A percentile compares a stretch with the other conserved stretches of the same genome.
Conservation (phyloP, 2,888 invertebrate species). For the Xanthia togata region DNA sequence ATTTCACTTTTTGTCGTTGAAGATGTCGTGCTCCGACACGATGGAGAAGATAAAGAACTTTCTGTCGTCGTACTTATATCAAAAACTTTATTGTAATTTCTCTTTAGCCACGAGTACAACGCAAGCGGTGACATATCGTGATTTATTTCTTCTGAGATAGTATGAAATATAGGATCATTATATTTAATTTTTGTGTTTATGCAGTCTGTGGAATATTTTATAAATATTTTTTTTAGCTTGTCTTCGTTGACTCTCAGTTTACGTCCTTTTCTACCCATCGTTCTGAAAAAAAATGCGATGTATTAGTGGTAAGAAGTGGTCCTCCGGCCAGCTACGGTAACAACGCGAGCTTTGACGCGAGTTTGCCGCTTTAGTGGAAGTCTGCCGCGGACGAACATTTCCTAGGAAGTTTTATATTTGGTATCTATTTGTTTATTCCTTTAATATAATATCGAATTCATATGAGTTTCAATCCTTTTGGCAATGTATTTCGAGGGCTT, state of each 20-base stretch:
- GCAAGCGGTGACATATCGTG: slow-evolving; percentile 36
- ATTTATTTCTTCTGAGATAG: slow-evolving; percentile 39
- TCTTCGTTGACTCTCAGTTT: slow-evolving; percentile 39
- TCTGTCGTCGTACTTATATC: slow-evolving; percentile 27
- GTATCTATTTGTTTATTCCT: slow-evolving; percentile 50
- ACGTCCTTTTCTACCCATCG: slow-evolving; percentile 42
- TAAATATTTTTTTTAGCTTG: slow-evolving; percentile 38
- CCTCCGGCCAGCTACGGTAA: slow-evolving; percentile 46
- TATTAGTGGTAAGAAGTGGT: slow-evolving; percentile 46
- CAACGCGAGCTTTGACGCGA: slow-evolving; percentile 47
- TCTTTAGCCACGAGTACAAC: slow-evolving; percentile 35
- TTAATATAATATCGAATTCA: slow-evolving; percentile 50
- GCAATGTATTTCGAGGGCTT: slow-evolving; percentile 45
- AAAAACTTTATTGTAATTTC: slow-evolving; percentile 38
- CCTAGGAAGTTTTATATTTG: slow-evolving; percentile 46
- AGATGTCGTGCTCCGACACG: slow-evolving; percentile 39
- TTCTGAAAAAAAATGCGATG: slow-evolving; percentile 45
- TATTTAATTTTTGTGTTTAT: slow-evolving; percentile 44
- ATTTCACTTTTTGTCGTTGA: slow-evolving; percentile 40
- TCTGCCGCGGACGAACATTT: slow-evolving; percentile 46
- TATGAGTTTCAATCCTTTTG: slow-evolving; percentile 44
- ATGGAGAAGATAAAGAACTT: slow-evolving; percentile 42
- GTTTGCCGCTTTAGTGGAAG: slow-evolving; percentile 48
- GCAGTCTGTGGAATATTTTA: slow-evolving; percentile 37
- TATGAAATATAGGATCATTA: slow-evolving; percentile 44